Conservation (phyloP, 2,113 vertebrate species). For the Lycocorax pyrrhopterus region DNA sequence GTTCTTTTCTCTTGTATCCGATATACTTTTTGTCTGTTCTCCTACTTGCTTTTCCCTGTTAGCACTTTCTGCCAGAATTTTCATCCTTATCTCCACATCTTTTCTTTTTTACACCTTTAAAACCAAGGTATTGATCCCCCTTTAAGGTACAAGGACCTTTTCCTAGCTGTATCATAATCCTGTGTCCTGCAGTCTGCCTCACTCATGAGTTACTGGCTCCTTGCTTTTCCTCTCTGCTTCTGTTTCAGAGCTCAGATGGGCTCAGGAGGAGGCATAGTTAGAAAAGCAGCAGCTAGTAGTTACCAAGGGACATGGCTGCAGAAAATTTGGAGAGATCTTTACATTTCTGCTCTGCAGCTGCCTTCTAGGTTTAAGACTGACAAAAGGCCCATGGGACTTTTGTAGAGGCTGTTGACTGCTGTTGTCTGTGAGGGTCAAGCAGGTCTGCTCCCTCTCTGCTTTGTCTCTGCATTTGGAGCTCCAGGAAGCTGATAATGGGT, state of each 20-base stretch:
- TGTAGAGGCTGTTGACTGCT: conserved; percentile 36
- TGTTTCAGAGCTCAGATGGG: neutral
- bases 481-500: conserved; percentile 23
- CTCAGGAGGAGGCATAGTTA: neutral
- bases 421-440: conserved; percentile 37
- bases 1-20: neutral
- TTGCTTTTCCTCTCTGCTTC: neutral
- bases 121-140: neutral
- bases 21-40: neutral
- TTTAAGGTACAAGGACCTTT: neutral
- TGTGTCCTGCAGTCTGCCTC: neutral
- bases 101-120: neutral
- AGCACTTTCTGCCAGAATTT: neutral
- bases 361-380: conserved; percentile 21
- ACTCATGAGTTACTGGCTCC: neutral
- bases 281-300: conserved; percentile 10
- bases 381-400: neutral
- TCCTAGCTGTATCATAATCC: neutral
- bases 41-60: neutral
- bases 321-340: conserved; percentile 12
- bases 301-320: neutral
- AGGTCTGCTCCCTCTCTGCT: conserved; percentile 29
- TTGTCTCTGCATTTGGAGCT: neutral
- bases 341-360: neutral
- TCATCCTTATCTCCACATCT: neutral